phyloP scores from a whole-genome alignment of 92 coral and sea anemone genomes.

The Scolanthus callimorphus region DNA sequence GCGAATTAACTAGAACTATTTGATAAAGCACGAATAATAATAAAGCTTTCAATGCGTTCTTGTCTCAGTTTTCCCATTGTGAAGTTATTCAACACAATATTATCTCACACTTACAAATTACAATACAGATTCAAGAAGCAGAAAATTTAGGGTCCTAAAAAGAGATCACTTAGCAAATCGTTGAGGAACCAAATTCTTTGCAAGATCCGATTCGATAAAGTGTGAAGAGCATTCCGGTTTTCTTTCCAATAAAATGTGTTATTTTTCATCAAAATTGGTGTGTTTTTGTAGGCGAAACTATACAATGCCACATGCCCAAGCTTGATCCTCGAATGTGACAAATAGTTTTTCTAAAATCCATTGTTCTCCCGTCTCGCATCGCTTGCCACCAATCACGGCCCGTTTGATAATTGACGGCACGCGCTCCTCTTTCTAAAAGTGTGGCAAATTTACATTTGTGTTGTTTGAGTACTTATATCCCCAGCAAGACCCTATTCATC shows the following conservation, averaged over 20 bases:
- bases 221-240: no score
- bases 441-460: conserved; percentile 49
- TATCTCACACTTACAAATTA: neutral
- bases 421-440: conserved; percentile 44
- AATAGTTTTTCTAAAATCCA: conserved; percentile 29
- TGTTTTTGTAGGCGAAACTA: no score
- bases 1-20: no score
- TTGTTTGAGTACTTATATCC: conserved; percentile 23
- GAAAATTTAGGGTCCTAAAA: no score
- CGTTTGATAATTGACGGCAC: conserved; percentile 55
- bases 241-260: no score
- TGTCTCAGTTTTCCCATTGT: neutral
- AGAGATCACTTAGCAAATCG: no score
- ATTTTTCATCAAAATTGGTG: no score
- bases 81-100: neutral
- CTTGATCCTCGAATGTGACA: neutral
- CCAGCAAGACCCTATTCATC: conserved; percentile 15
- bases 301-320: no score
- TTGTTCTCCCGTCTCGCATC: conserved; percentile 39
- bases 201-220: no score
- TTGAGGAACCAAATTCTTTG: no score
- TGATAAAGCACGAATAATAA: neutral
- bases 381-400: conserved; percentile 39
- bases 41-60: neutral
- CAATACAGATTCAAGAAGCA: neutral